A percentile compares a stretch with the other conserved stretches of the same genome.
phyloP scores from a whole-genome alignment of 2,797 vertebrate species.

The Carcharodon carcharias region DNA sequence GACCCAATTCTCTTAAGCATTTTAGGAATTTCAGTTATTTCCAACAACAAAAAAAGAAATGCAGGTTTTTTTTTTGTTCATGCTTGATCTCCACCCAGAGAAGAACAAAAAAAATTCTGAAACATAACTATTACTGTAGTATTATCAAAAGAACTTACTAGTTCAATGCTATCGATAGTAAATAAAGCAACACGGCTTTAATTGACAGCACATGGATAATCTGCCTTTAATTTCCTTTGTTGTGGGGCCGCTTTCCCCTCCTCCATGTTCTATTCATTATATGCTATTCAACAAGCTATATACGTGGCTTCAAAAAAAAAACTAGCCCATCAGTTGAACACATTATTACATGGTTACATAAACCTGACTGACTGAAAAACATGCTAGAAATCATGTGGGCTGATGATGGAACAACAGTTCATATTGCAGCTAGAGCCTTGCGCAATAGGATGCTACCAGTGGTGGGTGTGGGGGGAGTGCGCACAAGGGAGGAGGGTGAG shows the following conservation, averaged over 20 bases:
- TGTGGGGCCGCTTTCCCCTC: neutral
- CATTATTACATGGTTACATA: constrained; percentile 33
- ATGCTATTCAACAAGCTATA: constrained; percentile 10
- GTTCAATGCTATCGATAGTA: neutral
- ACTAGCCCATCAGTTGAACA: constrained; percentile 8
- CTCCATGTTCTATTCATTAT: neutral
- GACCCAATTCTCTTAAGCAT: neutral
- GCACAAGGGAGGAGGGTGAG: neutral
- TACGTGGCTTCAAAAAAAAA: constrained; percentile 32
- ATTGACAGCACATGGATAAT: constrained; percentile 33
- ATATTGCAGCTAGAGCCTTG: neutral
- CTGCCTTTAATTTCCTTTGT: constrained; percentile 32
- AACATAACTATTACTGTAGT: neutral
- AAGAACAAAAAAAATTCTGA: neutral
- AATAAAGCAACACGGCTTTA: neutral
- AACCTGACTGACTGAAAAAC: constrained; percentile 10
- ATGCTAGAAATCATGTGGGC: neutral
- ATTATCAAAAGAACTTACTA: neutral
- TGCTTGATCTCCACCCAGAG: neutral
- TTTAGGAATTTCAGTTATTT: constrained; percentile 14
- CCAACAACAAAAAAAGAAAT: neutral
- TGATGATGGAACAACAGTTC: neutral
- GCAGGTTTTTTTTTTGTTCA: neutral
- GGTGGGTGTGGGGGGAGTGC: neutral
- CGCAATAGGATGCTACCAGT: neutral